Base-by-base conservation (phyloP, 1,140 invertebrate species). In the Cyclargus thomasi region DNA sequence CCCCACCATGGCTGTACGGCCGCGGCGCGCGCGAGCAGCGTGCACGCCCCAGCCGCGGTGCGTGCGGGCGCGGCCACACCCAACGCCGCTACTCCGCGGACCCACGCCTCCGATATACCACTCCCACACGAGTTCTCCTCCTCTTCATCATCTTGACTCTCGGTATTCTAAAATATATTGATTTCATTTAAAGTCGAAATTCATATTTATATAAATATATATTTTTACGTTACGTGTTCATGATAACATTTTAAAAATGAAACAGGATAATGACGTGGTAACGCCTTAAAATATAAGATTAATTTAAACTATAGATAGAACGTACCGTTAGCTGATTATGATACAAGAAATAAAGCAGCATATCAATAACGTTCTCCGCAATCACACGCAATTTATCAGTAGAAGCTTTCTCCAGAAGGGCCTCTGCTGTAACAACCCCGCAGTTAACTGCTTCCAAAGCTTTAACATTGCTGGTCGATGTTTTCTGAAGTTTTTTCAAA, bases 1-100 rank as follows among this genome's bases (percentile, higher is more conserved):
- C 97, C 97, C 97, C 97, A 98, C 96, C 96, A 98, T 0, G 92
- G 91, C 80, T 95, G 94, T 67, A 93, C 92, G 63, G 94, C 94
- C 97, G 87, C 68, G 98, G 91, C 23, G 96, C 95, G 7, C 17
- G 53, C 53, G 6, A 55, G 87, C 67, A 98, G 91, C 21, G 96
- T 95, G 6, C 94, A 91, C 6, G 70, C 65, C 57, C 72, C 76
- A 22, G 96, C 91, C 81, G 96, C 96, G 23, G 95, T 91, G 68
- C 94, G 92, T 78, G 93, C 85, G 53, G 86, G 22, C 47, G 47
- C 64, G 22, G 21, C 20, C 47, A 65, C 22, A 16, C 64, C 55
- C 65, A 62, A n/a, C 21, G 47, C 53, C 53, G 64, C 53, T n/a
- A 65, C 64, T 18, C 64, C 53, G 53, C 65, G 65, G 14, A 47